Conservation (phyloP, 2,113 vertebrate species). For the Xenopus borealis region DNA sequence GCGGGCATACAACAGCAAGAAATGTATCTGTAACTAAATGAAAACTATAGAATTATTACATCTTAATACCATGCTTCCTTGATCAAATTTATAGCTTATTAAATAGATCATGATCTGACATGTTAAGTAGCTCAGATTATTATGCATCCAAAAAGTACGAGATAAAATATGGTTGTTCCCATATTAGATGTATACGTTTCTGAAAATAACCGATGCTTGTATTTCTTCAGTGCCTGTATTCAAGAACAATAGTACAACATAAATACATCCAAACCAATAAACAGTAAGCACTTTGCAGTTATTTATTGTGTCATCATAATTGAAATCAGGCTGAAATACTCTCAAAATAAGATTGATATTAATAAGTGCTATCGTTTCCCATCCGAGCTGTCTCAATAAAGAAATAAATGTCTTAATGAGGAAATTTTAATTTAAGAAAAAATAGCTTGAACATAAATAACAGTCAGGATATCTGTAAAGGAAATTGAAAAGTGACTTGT, state of each 20-base stretch:
- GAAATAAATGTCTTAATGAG: constrained; percentile 23
- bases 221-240: constrained; percentile 26
- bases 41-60: constrained; percentile 9
- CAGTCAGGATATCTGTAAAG: constrained; percentile 21
- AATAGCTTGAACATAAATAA: constrained; percentile 32
- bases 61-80: neutral
- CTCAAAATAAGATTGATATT: constrained; percentile 70
- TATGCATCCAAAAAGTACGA: constrained; percentile 11
- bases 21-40: neutral
- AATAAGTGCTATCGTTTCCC: constrained; percentile 66
- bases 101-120: constrained; percentile 12
- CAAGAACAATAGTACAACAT: constrained; percentile 31
- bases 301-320: constrained; percentile 54
- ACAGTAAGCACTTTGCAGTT: constrained; percentile 43
- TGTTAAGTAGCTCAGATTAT: constrained; percentile 20
- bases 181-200: constrained; percentile 12
- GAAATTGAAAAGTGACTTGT: constrained; percentile 44
- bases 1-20: too few relatives aligned
- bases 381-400: constrained; percentile 16
- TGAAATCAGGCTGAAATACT: constrained; percentile 66
- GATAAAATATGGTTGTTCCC: constrained; percentile 4
- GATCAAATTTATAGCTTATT: neutral
- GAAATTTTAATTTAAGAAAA: constrained; percentile 32
- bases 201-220: constrained; percentile 21
- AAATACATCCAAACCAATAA: constrained; percentile 38